A percentile compares a stretch with the other conserved stretches of the same genome.
Conservation (phyloP, 2,797 vertebrate genomes). For the Cyprinella venusta region DNA sequence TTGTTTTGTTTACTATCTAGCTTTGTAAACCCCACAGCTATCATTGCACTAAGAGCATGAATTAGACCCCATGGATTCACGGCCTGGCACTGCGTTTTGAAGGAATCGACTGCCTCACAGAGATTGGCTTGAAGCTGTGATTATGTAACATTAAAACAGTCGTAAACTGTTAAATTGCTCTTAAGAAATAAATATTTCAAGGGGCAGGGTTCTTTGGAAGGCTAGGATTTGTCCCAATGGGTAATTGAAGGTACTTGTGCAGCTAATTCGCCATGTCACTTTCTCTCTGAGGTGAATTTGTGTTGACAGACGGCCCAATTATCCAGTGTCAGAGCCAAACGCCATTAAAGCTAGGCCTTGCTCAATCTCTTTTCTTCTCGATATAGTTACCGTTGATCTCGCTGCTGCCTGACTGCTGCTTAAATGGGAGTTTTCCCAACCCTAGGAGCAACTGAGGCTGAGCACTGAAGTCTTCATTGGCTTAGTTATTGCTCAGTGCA, state of each 20-base stretch:
- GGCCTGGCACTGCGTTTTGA: conserved; percentile 20
- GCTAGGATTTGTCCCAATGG: conserved; percentile 54
- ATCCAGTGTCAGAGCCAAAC: conserved; percentile 60
- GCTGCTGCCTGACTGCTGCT: conserved; percentile 41
- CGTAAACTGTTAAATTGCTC: conserved; percentile 59
- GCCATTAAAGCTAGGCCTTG: conserved; percentile 56
- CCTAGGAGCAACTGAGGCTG: conserved; percentile 28
- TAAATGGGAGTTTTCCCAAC: conserved; percentile 40
- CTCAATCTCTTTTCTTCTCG: conserved; percentile 40
- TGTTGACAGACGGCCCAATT: conserved; percentile 68
- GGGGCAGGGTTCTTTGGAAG: conserved; percentile 47
- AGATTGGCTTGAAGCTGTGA: conserved; percentile 13
- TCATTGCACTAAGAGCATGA: conserved; percentile 31
- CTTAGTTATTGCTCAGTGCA: neutral
- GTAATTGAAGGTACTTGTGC: conserved; percentile 58
- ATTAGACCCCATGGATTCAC: conserved; percentile 15
- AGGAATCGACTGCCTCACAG: conserved; percentile 20
- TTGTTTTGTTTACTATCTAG: neutral
- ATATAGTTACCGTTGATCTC: conserved; percentile 49
- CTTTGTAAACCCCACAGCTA: neutral
- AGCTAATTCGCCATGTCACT: conserved; percentile 58
- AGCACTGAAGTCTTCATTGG: neutral
- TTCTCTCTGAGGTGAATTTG: conserved; percentile 59
- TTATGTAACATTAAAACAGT: conserved; percentile 50
- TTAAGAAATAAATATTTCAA: conserved; percentile 58